A percentile compares a stretch with the other conserved stretches of the same genome.
Conservation (phyloP, 2,888 invertebrate genomes). For the Microctonus brassicae region DNA sequence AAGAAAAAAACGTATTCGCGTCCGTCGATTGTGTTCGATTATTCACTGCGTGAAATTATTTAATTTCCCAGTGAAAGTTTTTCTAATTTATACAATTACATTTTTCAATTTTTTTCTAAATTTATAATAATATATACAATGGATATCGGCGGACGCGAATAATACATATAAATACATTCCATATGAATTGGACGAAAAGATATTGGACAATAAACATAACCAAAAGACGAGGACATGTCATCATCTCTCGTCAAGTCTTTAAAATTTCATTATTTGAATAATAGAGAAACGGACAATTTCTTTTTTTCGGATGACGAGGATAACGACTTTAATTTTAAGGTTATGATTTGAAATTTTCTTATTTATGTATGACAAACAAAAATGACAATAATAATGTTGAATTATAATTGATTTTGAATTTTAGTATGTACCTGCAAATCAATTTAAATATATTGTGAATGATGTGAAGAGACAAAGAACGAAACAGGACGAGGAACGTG, state of each 20-base stretch:
- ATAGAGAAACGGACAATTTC: constrained; percentile 51
- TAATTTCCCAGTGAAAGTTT: constrained; percentile 7
- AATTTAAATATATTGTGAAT: constrained; percentile 60
- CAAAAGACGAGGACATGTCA: constrained; percentile 42
- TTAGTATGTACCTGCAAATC: constrained; percentile 61
- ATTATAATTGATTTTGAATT: constrained; percentile 21
- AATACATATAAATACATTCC: background rate
- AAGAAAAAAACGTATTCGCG: constrained; percentile 15
- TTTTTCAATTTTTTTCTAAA: constrained; percentile 11
- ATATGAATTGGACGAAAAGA: constrained; percentile 5
- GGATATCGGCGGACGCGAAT: constrained; percentile 17
- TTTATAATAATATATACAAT: constrained; percentile 14
- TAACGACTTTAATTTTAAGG: constrained; percentile 77
- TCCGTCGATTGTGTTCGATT: constrained; percentile 4
- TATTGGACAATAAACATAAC: constrained; percentile 37
- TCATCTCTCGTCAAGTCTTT: constrained; percentile 43
- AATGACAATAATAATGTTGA: background rate
- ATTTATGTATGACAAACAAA: background rate
- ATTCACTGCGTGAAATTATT: constrained; percentile 12
- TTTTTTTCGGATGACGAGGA: constrained; percentile 67
- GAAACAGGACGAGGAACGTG: constrained; percentile 56
- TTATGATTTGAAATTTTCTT: constrained; percentile 59
- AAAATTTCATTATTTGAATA: constrained; percentile 48
- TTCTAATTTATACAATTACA: constrained; percentile 6
- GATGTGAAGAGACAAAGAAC: constrained; percentile 57